Evolutionary conservation across 2,797 vertebrate genomes (phyloP), one percentile per base, ranked within the genome.

Genomic region (Morelia viridis): DNA sequence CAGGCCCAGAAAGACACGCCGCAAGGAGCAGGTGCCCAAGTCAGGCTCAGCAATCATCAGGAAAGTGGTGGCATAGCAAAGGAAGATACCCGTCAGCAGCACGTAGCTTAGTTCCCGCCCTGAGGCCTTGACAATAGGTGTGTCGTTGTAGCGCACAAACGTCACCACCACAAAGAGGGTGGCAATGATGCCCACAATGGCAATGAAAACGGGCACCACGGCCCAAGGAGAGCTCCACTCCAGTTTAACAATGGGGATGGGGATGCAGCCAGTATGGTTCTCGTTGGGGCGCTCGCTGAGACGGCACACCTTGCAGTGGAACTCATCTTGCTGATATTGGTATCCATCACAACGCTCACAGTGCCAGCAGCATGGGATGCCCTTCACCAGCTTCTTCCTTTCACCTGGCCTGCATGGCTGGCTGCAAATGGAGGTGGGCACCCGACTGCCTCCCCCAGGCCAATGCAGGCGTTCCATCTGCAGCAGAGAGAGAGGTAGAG

Each of bases 191-290:
- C 99, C 99, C 92, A 98, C 93, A 41, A 99, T 96, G 0, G 99
- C 98, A 46, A 99, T 98, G 93, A 99, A 98, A 89, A 99, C 98
- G 0, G 99, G 99, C 91, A 99, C 98, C 94, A 99, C 98, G 0
- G 99, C 99, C 99, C 99, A 99, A 2, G 99, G 98, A 0, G 99
- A 99, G 96, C 97, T 98, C 99, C 99, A 99, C 97, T 99, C 99
- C 91, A 99, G 97, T 96, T 99, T 99, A 96, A 99, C 98, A 93
- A 99, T 98, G 94, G 99, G 99, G 92, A 99, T 99, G 93, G 98
- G 97, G 93, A 97, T 98, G 92, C 99, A 99, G 94, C 97, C 98
- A 1, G 99, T 99, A 97, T 99, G 98, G 97, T 99, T 99, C 84
- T 97, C 97, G 0, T 99, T 99, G 93, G 99, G 99, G 87, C 98